phyloP scores from a whole-genome alignment of 2,797 vertebrate species.

The Cirrhinus molitorella region DNA sequence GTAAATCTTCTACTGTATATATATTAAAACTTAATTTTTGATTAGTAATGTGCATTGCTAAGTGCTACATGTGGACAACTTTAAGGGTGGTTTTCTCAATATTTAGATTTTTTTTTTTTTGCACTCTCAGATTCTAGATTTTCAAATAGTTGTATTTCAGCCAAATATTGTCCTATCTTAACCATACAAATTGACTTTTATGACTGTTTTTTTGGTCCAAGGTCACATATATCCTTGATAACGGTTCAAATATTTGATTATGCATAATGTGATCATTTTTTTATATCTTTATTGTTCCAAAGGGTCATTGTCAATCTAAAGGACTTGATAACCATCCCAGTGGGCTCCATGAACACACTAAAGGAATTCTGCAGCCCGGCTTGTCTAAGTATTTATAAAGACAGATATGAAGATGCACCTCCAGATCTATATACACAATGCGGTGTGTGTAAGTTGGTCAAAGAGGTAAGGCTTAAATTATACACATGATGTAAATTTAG shows the following conservation, averaged over 20 bases:
- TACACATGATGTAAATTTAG: not conserved
- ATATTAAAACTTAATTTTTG: too few species aligned
- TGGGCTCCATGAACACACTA: slow-evolving; percentile 81
- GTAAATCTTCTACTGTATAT: too few species aligned
- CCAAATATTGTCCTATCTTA: too few species aligned
- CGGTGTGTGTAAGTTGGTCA: slow-evolving; percentile 90
- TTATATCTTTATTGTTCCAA: not conserved
- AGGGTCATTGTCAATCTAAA: slow-evolving; percentile 94
- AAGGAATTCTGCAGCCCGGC: slow-evolving; percentile 96
- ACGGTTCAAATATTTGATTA: not conserved
- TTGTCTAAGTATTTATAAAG: slow-evolving; percentile 89
- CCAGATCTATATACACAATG: slow-evolving; percentile 83
- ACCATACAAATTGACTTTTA: too few species aligned
- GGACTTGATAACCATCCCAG: slow-evolving; percentile 93
- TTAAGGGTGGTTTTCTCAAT: too few species aligned
- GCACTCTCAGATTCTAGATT: too few species aligned
- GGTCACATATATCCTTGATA: not conserved
- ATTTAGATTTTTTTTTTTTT: too few species aligned
- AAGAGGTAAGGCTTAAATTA: slow-evolving; percentile 79
- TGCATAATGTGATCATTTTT: not conserved
- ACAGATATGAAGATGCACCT: slow-evolving; percentile 83
- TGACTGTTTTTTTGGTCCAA: too few species aligned
- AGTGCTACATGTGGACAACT: too few species aligned
- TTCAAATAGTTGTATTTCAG: too few species aligned
- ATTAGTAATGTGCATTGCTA: too few species aligned